A percentile compares a stretch with the other conserved stretches of the same genome.
Evolutionary conservation across 2,797 vertebrate genomes (phyloP).

Genomic region (Argya squamiceps): DNA sequence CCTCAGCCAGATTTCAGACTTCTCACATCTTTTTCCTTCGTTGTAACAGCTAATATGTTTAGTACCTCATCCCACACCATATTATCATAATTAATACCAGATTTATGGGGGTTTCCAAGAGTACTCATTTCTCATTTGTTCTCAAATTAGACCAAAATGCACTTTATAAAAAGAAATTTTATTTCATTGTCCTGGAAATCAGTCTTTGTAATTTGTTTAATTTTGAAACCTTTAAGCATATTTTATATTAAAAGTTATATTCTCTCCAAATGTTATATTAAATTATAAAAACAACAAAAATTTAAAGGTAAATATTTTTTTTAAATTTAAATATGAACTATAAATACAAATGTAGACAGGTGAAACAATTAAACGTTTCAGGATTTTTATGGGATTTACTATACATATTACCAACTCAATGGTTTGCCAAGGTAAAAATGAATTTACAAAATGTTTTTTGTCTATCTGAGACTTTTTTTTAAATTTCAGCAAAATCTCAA

Average conservation of each 20-base stretch:
- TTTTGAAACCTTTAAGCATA: neutral
- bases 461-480: neutral
- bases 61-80: neutral
- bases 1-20: neutral
- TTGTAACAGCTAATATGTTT: neutral
- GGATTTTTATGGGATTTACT: neutral
- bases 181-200: neutral
- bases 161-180: neutral
- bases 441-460: neutral
- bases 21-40: neutral
- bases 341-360: neutral
- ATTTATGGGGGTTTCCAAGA: neutral
- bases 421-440: neutral
- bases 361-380: neutral
- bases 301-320: neutral
- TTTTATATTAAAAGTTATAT: neutral
- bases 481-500: neutral
- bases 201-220: neutral
- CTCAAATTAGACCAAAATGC: neutral
- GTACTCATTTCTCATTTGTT: neutral
- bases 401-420: neutral
- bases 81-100: neutral
- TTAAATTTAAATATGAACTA: neutral
- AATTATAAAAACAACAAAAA: neutral
- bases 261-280: neutral